Conservation (phyloP, 1,140 invertebrate genomes). For the Drosophila prosaltans region DNA sequence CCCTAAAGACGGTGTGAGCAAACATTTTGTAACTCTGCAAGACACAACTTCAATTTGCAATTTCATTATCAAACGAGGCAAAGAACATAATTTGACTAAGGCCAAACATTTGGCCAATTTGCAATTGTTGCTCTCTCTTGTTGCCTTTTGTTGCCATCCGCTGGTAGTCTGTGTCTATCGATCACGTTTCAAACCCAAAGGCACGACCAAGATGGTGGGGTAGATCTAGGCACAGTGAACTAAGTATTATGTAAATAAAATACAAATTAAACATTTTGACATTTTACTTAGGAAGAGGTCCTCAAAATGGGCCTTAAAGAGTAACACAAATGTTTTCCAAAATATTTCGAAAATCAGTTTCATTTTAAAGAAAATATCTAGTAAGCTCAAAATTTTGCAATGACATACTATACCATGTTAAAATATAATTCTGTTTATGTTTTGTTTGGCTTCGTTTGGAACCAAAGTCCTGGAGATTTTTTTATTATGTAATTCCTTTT, state of each 20-base stretch:
- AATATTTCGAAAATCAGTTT: no score
- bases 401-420: no score
- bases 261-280: not conserved
- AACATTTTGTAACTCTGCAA: slow-evolving; percentile 57
- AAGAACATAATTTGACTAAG: slow-evolving; percentile 81
- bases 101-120: slow-evolving; percentile 77
- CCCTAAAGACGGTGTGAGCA: slow-evolving; percentile 64
- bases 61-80: slow-evolving; percentile 80
- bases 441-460: no score
- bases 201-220: slow-evolving; percentile 55
- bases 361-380: no score
- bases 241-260: not conserved
- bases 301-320: no score
- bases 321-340: no score
- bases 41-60: slow-evolving; percentile 64
- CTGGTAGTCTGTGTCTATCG: slow-evolving; percentile 80
- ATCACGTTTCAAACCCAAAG: slow-evolving; percentile 80
- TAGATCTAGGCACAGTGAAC: slow-evolving; percentile 39
- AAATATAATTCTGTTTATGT: no score
- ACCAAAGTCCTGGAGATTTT: no score
- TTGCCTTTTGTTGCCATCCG: slow-evolving; percentile 19
- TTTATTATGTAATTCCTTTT: no score
- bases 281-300: not conserved
- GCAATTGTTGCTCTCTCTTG: slow-evolving; percentile 44
- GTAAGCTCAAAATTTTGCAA: no score